Evolutionary conservation across 2,113 vertebrate species (phyloP), one percentile per base, ranked within the genome.

Genomic region (Polypterus bichir): DNA sequence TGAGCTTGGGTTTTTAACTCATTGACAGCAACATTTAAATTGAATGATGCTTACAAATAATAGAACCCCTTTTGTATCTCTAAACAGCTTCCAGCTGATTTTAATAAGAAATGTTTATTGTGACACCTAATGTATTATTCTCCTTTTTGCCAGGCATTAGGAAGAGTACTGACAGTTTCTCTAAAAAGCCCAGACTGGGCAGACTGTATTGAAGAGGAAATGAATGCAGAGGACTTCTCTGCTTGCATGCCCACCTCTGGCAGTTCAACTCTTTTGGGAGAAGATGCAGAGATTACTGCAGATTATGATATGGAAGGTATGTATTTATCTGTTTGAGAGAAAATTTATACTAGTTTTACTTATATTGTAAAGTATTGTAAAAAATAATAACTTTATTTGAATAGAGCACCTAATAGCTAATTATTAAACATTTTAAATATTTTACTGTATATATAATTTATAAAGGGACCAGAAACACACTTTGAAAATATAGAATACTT

Each of bases 221-320:
- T 97, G 85, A 96, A 84, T 57, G 80, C 95, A 49, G 94, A 98
- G 71, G 88, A 89, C 72, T 93, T 96, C 69, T 90, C 79, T 64
- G 78, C 88, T 59, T 81, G 81, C 1, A 77, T 99, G 62, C 91
- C 94, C 7, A 86, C 87, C 7, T 97, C 96, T 0, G 85, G 90
- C 54, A 99, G 94, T 71, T 99, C 96, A 54, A 96, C 91, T 46
- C 84, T 99, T 72, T 91, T 99, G 3, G 93, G 91, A 8, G 96
- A 99, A 76, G 94, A 99, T 71, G 84, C 88, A 0, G 91, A 94
- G 44, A 78, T 97, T 67, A 77, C 89, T 11, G 89, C 93, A 5
- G 94, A 98, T 70, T 99, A 90, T 4, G 92, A 97, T 54, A 95
- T 99, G 93, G 96, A 99, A 89, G 96, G 96, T 98, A 59, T 54